Evolutionary conservation across 2,888 invertebrate genomes (phyloP), one percentile per base, ranked within the genome.

Genomic region (Silvanus unidentatus): DNA sequence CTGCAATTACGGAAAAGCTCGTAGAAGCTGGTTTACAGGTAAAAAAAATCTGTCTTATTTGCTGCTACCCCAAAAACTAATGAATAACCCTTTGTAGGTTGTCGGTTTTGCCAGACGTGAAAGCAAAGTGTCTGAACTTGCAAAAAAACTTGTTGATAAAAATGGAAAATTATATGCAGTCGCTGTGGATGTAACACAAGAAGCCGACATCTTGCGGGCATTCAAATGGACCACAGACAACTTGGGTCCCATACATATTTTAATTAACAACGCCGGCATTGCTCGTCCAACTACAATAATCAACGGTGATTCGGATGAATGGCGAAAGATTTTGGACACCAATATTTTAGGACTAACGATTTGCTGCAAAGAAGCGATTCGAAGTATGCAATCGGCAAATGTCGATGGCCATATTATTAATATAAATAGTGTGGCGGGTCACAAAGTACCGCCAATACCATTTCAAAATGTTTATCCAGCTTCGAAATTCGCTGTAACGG

Each of bases 301-400:
- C 8, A 53, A 52, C 16, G 63, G 63, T 2, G 49, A 58, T 29
- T 51, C 57, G 5, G 46, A 48, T 5, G 45, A 45, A 2, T 63
- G 63, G 62, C 55, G 50, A 35, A 42, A 50, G 32, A 51, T 62
- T 5, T 39, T 63, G 6, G 58, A 63, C 43, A 55, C 59, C 9
- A 63, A 63, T 43, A 45, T 63, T 1, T 30, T 61, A 2, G 62
- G 52, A 1, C 13, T 55, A 40, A 50, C 52, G 12, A 48, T 60
- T 5, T 56, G 55, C n/a, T 52, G 56, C 1, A 42, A 55, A 15
- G 53, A 59, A 45, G 56, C 55, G 8, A 36, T 62, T 2, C 52
- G 51, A 40, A 54, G 49, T 8, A 60, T 62, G 62, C 50, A 52
- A 36, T 43, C 45, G 12, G 49, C 53, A 34, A 45, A 45, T 2